These are phyloP conservation scores for Luperina nickerlii DNA, from an alignment of 2,888 invertebrate genomes.

Conservation along the genomic window DNA sequence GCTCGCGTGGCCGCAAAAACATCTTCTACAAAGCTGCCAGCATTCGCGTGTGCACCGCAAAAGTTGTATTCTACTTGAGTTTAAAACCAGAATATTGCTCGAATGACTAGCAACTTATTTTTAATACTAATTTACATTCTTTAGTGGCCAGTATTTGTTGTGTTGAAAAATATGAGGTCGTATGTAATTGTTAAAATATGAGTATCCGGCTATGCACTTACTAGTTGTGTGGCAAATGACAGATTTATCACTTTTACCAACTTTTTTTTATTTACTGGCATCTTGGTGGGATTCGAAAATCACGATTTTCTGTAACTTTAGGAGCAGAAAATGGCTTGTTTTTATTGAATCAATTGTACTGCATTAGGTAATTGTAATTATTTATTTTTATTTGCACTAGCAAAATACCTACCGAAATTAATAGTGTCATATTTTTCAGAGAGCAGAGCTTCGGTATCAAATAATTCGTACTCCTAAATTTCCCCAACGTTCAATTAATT, in stretches of 20 bases:
- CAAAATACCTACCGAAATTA: not conserved
- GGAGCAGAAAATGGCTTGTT: not conserved
- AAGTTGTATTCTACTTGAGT: conserved; percentile 38
- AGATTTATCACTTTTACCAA: not conserved
- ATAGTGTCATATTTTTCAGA: not conserved
- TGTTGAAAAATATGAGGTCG: not conserved
- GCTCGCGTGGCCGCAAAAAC: conserved; percentile 45
- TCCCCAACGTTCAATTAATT: not conserved
- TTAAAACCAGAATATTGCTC: conserved; percentile 9
- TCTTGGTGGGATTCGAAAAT: not conserved
- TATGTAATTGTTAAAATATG: not conserved
- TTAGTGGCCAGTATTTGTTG: not conserved
- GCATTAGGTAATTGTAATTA: not conserved
- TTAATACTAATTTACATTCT: conserved; percentile 21
- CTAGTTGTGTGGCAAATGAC: not conserved
- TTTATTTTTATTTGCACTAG: not conserved
- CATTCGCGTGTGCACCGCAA: conserved; percentile 56
- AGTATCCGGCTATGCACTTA: not conserved
- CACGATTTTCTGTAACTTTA: not conserved
- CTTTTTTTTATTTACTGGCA: too few relatives aligned
- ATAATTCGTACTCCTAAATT: not conserved
- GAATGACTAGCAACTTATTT: conserved; percentile 21
- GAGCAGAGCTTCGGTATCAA: not conserved
- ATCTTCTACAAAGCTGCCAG: conserved; percentile 32
- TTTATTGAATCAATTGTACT: not conserved